phyloP scores from a whole-genome alignment of 2,797 vertebrate species.

The Crotalus adamanteus region DNA sequence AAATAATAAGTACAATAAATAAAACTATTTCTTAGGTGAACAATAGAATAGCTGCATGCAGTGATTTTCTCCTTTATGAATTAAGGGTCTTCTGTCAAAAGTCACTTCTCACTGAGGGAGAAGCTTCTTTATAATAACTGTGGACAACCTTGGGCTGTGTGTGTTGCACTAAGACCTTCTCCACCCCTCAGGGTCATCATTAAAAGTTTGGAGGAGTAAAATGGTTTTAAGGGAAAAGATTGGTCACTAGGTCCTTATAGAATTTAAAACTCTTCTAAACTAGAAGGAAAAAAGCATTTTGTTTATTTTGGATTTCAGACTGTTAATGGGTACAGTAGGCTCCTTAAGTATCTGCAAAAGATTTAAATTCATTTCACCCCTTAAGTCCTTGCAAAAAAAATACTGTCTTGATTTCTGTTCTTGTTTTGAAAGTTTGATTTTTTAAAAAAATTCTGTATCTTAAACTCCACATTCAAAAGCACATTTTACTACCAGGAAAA shows the following conservation, averaged over 20 bases:
- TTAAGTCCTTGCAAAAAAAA: background rate
- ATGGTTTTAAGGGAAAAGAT: background rate
- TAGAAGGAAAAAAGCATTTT: background rate
- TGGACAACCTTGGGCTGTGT: background rate
- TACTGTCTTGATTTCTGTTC: background rate
- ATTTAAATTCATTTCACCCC: background rate
- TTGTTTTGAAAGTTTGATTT: background rate
- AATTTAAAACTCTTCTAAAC: background rate
- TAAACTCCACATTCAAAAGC: background rate
- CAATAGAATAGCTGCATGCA: background rate
- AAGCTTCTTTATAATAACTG: background rate
- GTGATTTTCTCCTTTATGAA: background rate
- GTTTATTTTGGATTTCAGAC: background rate
- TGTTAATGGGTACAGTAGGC: background rate
- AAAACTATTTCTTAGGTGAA: accelerated
- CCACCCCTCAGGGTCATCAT: background rate
- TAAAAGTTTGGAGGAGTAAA: background rate
- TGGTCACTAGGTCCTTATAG: background rate
- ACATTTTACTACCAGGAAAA: background rate
- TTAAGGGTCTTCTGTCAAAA: background rate
- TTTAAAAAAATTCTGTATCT: background rate
- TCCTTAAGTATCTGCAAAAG: background rate
- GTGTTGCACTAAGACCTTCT: no score
- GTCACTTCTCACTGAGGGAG: background rate
- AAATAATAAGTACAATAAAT: background rate